Evolutionary conservation across 2,888 invertebrate genomes (phyloP).

Genomic region (Miltochrista miniata): DNA sequence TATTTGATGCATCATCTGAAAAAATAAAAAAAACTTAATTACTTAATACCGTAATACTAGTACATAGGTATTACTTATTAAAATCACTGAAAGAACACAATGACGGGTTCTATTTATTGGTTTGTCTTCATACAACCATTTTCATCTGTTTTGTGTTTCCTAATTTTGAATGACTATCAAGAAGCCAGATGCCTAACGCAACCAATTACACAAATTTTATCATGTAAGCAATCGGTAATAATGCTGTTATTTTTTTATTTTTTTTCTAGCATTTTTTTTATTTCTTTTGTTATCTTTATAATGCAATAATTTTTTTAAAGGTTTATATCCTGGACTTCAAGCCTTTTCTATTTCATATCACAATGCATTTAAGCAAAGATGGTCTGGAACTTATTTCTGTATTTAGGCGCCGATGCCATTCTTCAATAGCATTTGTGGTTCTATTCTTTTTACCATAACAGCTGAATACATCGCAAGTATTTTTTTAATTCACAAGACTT

Average conservation of each 20-base stretch:
- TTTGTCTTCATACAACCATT: too few relatives aligned
- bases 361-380: not conserved
- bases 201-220: slow-evolving; percentile 1
- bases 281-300: slow-evolving; percentile 1
- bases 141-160: too few relatives aligned
- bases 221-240: not conserved
- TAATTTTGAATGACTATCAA: too few relatives aligned
- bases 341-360: not conserved
- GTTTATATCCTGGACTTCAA: not conserved
- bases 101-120: too few relatives aligned
- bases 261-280: not conserved
- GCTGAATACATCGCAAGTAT: too few relatives aligned
- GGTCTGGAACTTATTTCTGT: not conserved
- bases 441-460: not conserved
- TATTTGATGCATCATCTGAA: too few relatives aligned
- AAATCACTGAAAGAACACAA: too few relatives aligned
- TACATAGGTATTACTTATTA: too few relatives aligned
- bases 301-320: not conserved
- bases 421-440: not conserved
- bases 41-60: too few relatives aligned
- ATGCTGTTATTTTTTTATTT: not conserved
- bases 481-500: too few relatives aligned
- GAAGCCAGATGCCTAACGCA: not conserved
- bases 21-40: too few relatives aligned
- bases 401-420: slow-evolving; percentile 1